A percentile compares a stretch with the other conserved stretches of the same genome.
phyloP scores from a whole-genome alignment of 2,113 vertebrate species.

The Prochilodus magdalenae region DNA sequence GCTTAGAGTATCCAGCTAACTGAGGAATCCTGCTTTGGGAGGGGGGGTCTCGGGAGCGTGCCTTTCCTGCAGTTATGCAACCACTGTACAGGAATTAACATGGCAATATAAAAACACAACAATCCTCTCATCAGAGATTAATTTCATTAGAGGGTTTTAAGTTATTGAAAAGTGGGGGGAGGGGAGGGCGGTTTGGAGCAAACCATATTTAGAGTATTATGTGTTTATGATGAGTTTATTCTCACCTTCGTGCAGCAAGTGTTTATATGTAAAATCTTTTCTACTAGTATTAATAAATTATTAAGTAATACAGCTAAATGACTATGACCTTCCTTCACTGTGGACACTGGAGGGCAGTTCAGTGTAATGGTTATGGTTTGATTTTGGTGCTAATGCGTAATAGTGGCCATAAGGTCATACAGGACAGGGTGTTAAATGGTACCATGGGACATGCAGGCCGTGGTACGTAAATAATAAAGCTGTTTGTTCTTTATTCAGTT shows the following conservation, averaged over 20 bases:
- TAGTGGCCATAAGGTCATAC: not conserved
- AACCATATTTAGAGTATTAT: not conserved
- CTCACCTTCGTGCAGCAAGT: not conserved
- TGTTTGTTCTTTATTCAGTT: not conserved
- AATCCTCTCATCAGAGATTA: constrained; percentile 37
- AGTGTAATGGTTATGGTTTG: not conserved
- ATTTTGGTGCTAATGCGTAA: not conserved
- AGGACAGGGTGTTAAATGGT: not conserved
- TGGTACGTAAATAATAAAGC: not conserved
- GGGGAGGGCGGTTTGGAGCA: not conserved
- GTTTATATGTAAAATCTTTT: not conserved
- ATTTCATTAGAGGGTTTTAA: constrained; percentile 34
- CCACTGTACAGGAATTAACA: constrained; percentile 17
- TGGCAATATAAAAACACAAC: not conserved
- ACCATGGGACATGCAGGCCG: not conserved
- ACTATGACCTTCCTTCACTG: not conserved
- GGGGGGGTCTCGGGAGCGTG: not conserved
- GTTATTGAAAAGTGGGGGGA: constrained; percentile 2
- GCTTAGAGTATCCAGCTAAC: not conserved
- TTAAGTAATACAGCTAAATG: not conserved
- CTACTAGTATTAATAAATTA: too few relatives aligned
- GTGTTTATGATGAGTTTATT: constrained; percentile 2
- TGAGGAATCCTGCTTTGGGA: not conserved
- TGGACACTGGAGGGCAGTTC: not conserved
- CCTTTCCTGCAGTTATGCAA: constrained; percentile 14